Percentiles rank a stretch among this genome's conserved stretches.
These are phyloP conservation scores for Seira sanloemensis DNA, from an alignment of 2,888 invertebrate species.

Conservation along the genomic window DNA sequence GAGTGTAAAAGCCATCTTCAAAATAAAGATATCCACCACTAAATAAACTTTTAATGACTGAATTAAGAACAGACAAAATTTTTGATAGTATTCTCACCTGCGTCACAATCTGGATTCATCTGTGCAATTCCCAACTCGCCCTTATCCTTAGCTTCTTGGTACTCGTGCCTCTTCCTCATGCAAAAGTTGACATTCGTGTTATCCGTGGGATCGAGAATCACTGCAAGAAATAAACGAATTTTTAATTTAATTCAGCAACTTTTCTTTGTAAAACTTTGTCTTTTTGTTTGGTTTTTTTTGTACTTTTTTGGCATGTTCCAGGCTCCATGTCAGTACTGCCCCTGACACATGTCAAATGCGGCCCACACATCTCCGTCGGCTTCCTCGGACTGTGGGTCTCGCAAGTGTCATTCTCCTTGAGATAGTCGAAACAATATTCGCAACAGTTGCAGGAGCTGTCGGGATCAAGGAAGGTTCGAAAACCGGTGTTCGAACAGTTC, in stretches of 20 bases:
- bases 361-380: conserved; percentile 69
- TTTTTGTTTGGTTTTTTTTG: too few relatives aligned
- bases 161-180: conserved; percentile 76
- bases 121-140: conserved; percentile 80
- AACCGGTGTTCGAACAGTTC: conserved; percentile 69
- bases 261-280: neutral
- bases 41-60: too few relatives aligned
- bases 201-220: neutral
- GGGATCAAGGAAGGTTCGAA: conserved; percentile 68
- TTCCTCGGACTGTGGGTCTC: conserved; percentile 29
- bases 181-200: conserved; percentile 73
- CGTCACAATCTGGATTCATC: conserved; percentile 80
- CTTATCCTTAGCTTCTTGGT: conserved; percentile 77
- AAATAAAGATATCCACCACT: too few relatives aligned
- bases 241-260: too few relatives aligned
- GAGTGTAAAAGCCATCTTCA: conserved; percentile 78
- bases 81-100: too few relatives aligned
- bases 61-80: too few relatives aligned
- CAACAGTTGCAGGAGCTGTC: conserved; percentile 70
- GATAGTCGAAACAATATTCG: conserved; percentile 69
- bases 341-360: conserved; percentile 62
- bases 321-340: neutral
- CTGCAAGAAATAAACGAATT: too few relatives aligned
- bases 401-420: conserved; percentile 66
- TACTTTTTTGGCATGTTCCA: conserved; percentile 65